phyloP scores from a whole-genome alignment of 2,797 vertebrate species.

The Petrocephalus schoutedeni region DNA sequence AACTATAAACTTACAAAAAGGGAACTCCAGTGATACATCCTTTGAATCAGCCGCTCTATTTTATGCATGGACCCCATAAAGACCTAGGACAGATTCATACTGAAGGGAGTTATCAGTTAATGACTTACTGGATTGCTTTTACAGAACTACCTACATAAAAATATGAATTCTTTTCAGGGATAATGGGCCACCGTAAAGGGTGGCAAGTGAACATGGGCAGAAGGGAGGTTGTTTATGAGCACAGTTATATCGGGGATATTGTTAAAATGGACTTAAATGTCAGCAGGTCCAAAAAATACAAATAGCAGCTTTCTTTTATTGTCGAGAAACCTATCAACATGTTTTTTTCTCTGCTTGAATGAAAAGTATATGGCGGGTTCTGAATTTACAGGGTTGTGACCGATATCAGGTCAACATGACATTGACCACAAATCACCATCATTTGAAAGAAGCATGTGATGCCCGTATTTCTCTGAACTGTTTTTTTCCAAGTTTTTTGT shows the following conservation, averaged over 20 bases:
- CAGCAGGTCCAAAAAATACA: background rate
- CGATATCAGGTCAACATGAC: constrained; percentile 40
- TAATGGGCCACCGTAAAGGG: background rate
- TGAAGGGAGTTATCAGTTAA: background rate
- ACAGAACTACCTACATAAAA: background rate
- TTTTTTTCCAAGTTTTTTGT: constrained; percentile 14
- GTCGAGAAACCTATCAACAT: background rate
- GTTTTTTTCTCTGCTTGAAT: background rate
- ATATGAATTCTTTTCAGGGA: background rate
- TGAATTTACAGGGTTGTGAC: constrained; percentile 53
- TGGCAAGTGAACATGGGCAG: background rate
- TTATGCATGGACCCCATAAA: constrained; percentile 32
- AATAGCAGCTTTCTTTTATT: background rate
- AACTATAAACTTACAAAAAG: constrained; percentile 14
- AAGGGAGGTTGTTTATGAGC: background rate
- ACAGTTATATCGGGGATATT: background rate
- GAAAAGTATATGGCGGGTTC: constrained; percentile 37
- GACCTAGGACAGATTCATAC: constrained; percentile 6
- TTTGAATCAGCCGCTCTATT: constrained; percentile 21
- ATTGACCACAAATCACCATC: constrained; percentile 32
- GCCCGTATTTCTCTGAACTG: background rate
- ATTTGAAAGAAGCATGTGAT: background rate
- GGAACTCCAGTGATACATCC: background rate
- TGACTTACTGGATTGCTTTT: background rate
- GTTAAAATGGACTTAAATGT: background rate